Base-by-base conservation (phyloP, 2,113 vertebrate species). In the Sander vitreus region DNA sequence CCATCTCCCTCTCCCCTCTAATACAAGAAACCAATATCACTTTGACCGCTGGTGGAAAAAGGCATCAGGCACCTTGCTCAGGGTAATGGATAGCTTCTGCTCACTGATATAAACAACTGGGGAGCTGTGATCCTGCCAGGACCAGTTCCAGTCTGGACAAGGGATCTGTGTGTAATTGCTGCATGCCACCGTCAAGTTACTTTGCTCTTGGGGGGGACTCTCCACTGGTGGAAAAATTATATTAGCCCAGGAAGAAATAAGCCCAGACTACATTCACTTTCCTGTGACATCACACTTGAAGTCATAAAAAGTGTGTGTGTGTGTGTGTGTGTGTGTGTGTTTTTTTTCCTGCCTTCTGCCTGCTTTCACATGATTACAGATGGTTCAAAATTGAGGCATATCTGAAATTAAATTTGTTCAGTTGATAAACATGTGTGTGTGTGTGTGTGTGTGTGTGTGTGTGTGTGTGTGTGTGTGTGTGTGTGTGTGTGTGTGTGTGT, bases 21-120 rank as follows among this genome's bases (percentile, higher is more conserved):
- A 92, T 82, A 90, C 87, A 83, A 90, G 84, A 92, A 87, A 91
- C 85, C 71, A 88, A 88, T 91, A 93, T 93, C 75, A 89, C 81
- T 89, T 93, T 91, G 88, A 87, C 86, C 73, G 63, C 84, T 70
- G 65, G 71, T 86, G 80, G 86, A 80, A 80, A 91, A 87, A 91
- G 74, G 80, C 90, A 89, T 91, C 80, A 87, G 83, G 78, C 86
- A 91, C 77, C 86, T 91, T 91, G 89, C 88, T 91, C 63, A 62
- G 30, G 65, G 85, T 90, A 93, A 92, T 88, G 87, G 88, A 92
- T 92, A 92, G 81, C 88, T 89, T 90, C 85, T 87, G 68, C 88
- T 93, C 84, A 50, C 57, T 80, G 78, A 93, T 89, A 88, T 88
- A 88, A 86, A 93, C 89, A 91, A 84, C 84, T 60, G 62, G 90